Evolutionary conservation across 2,888 invertebrate genomes (phyloP), one percentile per base, ranked within the genome.

Genomic region (Cryptophagus acutangulus): DNA sequence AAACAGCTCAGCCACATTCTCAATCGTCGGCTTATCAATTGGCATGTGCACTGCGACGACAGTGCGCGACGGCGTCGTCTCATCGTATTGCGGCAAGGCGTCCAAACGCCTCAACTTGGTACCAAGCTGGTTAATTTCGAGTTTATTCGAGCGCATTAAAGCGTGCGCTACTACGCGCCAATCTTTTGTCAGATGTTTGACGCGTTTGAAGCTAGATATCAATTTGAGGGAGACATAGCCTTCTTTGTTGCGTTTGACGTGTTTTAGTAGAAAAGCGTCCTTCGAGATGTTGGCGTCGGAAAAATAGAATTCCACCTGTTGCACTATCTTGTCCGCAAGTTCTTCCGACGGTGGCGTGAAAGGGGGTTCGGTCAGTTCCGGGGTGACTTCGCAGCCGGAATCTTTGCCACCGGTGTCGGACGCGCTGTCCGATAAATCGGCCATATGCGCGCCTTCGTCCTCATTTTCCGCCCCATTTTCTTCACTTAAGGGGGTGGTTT

Each of bases 271-370:
- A 70, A 96, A 96, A 9, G 94, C 92, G 65, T 96, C 95, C 66
- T 94, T 94, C 2, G 91, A 81, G 53, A 96, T 90, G 67, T 92
- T 93, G 36, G 88, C 90, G 63, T 96, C 92, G 45, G 92, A 91
- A 71, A 96, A 95, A 70, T 95, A 95, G 65, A 87, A 92, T 71
- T 96, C 95, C 15, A 95, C 94, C 65, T 91, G 91, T 33, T 84
- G 77, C 35, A 86, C 81, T 55, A 92, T 90, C 57, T 84, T 80
- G 46, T 82, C 78, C 8, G 86, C 79, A 18, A 88, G 69, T 53
- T 88, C 88, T 2, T 87, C 87, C 50, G 79, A 82, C 0, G 88
- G 89, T 1, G 78, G 77, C 1, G 71, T 70, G 65, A 81, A 82
- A 1, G 81, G 79, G 2, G 79, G 75, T 57, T 80, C 80, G 17